Percentiles rank a stretch among this genome's conserved stretches.
Conservation (phyloP, 1,140 invertebrate species). For the Drosophila pectinifera region DNA sequence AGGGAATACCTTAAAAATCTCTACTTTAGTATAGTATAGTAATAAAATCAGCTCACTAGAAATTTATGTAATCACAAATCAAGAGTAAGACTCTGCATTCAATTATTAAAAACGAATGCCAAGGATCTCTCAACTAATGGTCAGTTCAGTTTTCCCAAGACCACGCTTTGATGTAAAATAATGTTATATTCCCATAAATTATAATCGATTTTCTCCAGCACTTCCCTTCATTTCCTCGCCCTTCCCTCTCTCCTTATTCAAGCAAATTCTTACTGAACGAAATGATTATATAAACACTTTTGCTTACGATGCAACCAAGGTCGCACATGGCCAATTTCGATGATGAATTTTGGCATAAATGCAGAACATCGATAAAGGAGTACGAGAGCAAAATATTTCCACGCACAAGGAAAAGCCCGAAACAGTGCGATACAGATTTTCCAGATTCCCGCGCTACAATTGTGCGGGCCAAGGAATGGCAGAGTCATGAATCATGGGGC, state of each 20-base stretch:
- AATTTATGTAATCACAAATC: no score
- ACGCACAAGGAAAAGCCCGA: constrained; percentile 54
- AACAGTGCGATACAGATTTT: constrained; percentile 51
- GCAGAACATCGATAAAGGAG: constrained; percentile 64
- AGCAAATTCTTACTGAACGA: no score
- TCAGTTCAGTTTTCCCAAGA: background rate
- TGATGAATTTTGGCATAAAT: constrained; percentile 75
- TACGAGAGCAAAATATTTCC: constrained; percentile 51
- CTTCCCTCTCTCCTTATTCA: no score
- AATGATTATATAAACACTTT: constrained; percentile 26
- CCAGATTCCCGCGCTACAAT: constrained; percentile 57
- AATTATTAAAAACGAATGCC: no score
- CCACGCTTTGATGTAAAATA: background rate
- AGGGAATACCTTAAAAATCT: no score
- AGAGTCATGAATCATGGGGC: constrained; percentile 74
- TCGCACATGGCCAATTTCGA: constrained; percentile 57
- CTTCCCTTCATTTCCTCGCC: background rate
- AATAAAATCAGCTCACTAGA: no score
- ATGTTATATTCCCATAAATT: background rate
- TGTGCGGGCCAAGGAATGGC: constrained; percentile 59
- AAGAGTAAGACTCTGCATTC: background rate
- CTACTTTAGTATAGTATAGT: no score
- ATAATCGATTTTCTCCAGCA: background rate
- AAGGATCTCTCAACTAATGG: no score
- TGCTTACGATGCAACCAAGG: constrained; percentile 41